Evolutionary conservation across 1,140 invertebrate genomes (phyloP).

Genomic region (Zaprionus davidi): DNA sequence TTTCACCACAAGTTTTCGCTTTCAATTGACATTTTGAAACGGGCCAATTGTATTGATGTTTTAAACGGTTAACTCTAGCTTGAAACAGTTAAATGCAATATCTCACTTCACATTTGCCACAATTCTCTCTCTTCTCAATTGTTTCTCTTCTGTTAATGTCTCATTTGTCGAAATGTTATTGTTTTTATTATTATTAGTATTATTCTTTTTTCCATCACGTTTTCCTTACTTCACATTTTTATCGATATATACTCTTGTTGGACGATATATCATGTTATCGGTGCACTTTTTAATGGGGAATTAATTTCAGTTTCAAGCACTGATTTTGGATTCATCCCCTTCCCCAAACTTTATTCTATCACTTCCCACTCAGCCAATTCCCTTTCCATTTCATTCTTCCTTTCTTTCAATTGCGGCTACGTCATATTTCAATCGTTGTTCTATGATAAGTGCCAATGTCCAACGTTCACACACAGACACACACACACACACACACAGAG

Average conservation of each 20-base stretch:
- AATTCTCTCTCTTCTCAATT: too few species aligned
- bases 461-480: slow-evolving; percentile 9
- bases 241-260: neutral
- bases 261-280: neutral
- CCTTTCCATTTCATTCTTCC: neutral
- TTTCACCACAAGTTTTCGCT: neutral
- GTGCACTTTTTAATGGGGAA: slow-evolving; percentile 40
- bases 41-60: neutral
- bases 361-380: neutral
- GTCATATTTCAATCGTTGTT: slow-evolving; percentile 53
- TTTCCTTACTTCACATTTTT: neutral
- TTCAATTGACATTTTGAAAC: neutral
- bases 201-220: neutral
- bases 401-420: slow-evolving; percentile 46
- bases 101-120: too few species aligned
- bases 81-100: too few species aligned
- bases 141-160: too few species aligned
- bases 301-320: slow-evolving; percentile 59
- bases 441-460: slow-evolving; percentile 53
- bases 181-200: too few species aligned
- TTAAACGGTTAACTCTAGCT: neutral
- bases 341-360: neutral
- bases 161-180: too few species aligned
- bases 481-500: slow-evolving; percentile 9
- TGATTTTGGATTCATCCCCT: slow-evolving; percentile 14